Percentiles rank a stretch among this genome's conserved stretches.
Evolutionary conservation across 2,113 vertebrate genomes (phyloP).

Genomic region (Lota lota): DNA sequence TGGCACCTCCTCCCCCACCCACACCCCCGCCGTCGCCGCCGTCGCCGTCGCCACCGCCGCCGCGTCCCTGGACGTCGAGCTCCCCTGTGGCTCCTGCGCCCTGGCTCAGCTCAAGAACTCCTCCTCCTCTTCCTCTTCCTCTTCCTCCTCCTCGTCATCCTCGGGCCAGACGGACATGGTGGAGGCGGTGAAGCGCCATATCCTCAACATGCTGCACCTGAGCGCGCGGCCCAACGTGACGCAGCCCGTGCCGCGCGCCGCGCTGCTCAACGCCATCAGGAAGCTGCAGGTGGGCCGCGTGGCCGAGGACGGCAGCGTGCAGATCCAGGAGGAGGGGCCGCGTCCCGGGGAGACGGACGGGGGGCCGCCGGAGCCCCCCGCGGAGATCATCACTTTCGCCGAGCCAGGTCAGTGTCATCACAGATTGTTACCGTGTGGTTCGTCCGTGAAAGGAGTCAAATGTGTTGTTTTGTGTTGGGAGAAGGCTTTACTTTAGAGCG

Average conservation of each 20-base stretch:
- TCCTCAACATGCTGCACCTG: constrained; percentile 94
- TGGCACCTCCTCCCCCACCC: neutral
- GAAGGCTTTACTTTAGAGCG: neutral
- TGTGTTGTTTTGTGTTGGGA: neutral
- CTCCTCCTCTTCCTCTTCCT: constrained; percentile 57
- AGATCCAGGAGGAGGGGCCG: constrained; percentile 84
- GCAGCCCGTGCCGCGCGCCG: constrained; percentile 88
- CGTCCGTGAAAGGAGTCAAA: neutral
- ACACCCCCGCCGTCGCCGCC: neutral
- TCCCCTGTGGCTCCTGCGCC: constrained; percentile 82
- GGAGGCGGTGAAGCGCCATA: constrained; percentile 96
- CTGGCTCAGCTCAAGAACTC: constrained; percentile 80
- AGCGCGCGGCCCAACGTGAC: constrained; percentile 91
- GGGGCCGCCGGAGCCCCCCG: constrained; percentile 80
- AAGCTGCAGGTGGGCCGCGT: constrained; percentile 93
- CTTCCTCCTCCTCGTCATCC: neutral
- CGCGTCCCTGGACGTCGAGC: constrained; percentile 35
- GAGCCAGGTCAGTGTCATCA: constrained; percentile 72
- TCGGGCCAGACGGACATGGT: constrained; percentile 84
- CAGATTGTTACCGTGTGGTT: neutral
- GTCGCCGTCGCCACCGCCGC: constrained; percentile 58
- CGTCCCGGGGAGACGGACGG: constrained; percentile 57
- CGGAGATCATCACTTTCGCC: constrained; percentile 94
- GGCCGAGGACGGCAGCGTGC: constrained; percentile 86
- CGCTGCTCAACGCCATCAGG: constrained; percentile 91